Base-by-base conservation (phyloP, 2,113 vertebrate species). In the Emydocephalus ijimae region DNA sequence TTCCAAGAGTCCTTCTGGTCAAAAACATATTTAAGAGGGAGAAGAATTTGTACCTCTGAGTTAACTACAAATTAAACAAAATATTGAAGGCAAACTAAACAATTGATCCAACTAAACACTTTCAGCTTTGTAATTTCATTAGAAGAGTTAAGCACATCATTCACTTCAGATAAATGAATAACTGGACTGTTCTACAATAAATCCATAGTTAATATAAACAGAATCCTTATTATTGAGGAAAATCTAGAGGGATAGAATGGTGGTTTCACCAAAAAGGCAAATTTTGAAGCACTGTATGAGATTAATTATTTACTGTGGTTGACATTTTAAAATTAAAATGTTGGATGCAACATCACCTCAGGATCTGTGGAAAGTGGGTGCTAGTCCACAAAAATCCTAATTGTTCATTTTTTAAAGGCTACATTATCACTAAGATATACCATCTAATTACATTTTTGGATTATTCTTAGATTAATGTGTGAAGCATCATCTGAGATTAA, bases 1-100 rank as follows among this genome's bases (percentile, higher is more conserved):
- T 87, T 95, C 96, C 39, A 61, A 96, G 95, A 94, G 57, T 95
- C 94, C 92, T 74, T 54, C 93, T 59, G 86, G 29, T 57, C 1
- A n/a, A 48, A 57, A 92, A 55, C 59, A 89, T 45, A 43, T 26
- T 93, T 90, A 93, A 97, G 92, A 45, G 91, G 93, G 14, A 52
- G 92, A 91, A 87, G 90, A 86, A 88, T 69, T 93, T 2, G 85
- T 92, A 48, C 39, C 0, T 92, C 74, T 88, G 12, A 3, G 59
- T 93, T 88, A 93, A 86, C 89, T 87, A 50, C 0, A 5, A 93
- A 45, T 74, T 89, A 12, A 8, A 50, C 34, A 89, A 91, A 59
- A 85, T 1, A 61, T 39, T 85, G 39, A 26, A 54, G 23, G 21
- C 26, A 94, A 69, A 54, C 56, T 87, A 64, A 87, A 50, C 81